Percentiles rank a stretch among this genome's conserved stretches.
These are phyloP conservation scores for Isotomurus palustris DNA, from an alignment of 2,888 invertebrate genomes.

Conservation along the genomic window DNA sequence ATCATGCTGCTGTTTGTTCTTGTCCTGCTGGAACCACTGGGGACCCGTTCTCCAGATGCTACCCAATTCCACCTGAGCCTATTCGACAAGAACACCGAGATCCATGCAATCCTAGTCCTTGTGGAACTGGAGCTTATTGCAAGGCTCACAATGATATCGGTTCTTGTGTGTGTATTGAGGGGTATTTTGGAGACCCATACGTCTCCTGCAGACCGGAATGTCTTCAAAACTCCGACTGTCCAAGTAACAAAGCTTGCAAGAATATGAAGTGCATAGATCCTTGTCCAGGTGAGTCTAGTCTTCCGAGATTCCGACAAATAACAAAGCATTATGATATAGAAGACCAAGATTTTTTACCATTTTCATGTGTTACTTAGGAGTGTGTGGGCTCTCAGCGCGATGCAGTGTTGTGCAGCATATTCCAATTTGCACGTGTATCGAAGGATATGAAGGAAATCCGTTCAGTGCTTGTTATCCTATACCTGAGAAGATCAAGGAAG, in stretches of 20 bases:
- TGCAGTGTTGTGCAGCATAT: constrained; percentile 75
- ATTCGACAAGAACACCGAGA: constrained; percentile 41
- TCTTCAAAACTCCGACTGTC: constrained; percentile 54
- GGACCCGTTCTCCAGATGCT: constrained; percentile 44
- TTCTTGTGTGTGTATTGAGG: constrained; percentile 59
- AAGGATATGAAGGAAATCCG: constrained; percentile 76
- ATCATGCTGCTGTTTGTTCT: constrained; percentile 39
- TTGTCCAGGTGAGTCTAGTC: constrained; percentile 48
- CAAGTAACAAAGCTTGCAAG: constrained; percentile 39
- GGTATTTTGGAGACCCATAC: constrained; percentile 70
- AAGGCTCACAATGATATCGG: constrained; percentile 62
- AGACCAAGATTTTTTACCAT: too few species aligned
- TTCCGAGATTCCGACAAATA: constrained; percentile 42
- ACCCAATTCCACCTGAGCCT: constrained; percentile 8
- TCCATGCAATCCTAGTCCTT: constrained; percentile 63
- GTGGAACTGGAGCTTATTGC: constrained; percentile 54
- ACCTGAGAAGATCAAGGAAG: constrained; percentile 47
- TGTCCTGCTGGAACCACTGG: constrained; percentile 52
- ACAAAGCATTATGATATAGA: too few species aligned
- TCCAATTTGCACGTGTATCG: constrained; percentile 68
- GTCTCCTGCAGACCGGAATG: constrained; percentile 71
- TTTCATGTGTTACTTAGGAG: too few species aligned
- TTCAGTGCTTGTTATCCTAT: constrained; percentile 68
- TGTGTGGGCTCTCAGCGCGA: constrained; percentile 47
- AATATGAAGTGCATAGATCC: constrained; percentile 50